A percentile compares a stretch with the other conserved stretches of the same genome.
Conservation (phyloP, 2,113 vertebrate species). For the Callospermophilus lateralis region DNA sequence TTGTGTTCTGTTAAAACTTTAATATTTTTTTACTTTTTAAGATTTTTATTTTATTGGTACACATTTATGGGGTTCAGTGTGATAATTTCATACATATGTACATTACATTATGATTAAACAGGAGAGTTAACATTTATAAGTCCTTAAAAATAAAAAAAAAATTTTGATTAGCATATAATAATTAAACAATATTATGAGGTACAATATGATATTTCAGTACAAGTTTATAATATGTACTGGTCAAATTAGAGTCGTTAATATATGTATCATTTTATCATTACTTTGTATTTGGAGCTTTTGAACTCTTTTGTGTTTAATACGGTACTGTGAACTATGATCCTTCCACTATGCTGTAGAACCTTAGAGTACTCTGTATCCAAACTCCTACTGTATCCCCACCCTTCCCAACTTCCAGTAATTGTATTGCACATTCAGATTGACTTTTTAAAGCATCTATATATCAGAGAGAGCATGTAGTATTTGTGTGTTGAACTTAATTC, state of each 20-base stretch:
- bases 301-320: neutral
- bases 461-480: neutral
- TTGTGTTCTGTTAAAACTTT: neutral
- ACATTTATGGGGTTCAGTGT: neutral
- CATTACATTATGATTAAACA: neutral
- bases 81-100: neutral
- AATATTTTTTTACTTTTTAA: neutral
- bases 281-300: neutral
- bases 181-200: neutral
- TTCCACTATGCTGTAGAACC: neutral
- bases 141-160: neutral
- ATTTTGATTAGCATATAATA: neutral
- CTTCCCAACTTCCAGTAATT: neutral
- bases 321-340: neutral
- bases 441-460: neutral
- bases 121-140: neutral
- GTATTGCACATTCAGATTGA: neutral
- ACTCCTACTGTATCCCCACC: neutral
- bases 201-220: neutral
- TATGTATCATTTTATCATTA: neutral
- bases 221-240: neutral
- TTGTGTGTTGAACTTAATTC: neutral
- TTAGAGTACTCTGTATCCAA: neutral
- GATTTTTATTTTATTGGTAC: neutral
- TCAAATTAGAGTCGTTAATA: neutral